Evolutionary conservation across 1,140 invertebrate species (phyloP), one percentile per base, ranked within the genome.

Genomic region (Diorhabda carinulata): DNA sequence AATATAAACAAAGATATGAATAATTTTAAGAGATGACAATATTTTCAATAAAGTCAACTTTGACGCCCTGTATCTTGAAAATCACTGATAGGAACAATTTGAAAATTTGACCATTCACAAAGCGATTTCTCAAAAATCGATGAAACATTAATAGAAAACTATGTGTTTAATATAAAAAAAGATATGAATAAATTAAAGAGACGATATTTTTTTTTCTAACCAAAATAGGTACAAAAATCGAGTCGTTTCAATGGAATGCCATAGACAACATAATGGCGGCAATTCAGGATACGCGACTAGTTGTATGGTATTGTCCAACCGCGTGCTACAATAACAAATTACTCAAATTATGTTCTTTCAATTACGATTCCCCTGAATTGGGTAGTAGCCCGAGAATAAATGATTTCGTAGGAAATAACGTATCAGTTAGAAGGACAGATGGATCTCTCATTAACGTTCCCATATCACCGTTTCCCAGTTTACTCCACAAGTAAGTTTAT

Each of bases 221-320:
- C 25, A 25, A 25, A 25, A 60, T 68, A 91, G 91, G 89, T 71
- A 84, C 86, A 40, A 93, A 95, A 86, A 88, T 95, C 2, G 88
- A 91, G 45, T 89, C 89, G 9, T 86, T 96, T 58, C 84, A 83
- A 70, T 97, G 95, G 93, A 93, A 94, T 75, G 89, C 89, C 64
- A 87, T 89, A 67, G 87, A 90, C 2, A 95, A 95, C 79, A 92
- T 96, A 77, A 81, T 97, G 69, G 91, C 91, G 42, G 91, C 91
- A 2, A 88, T 97, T 68, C 87, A 94, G 72, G 94, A 97, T 74
- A 86, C 89, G 1, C 90, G 87, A 73, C 82, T 97, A 40, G 88
- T 90, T 40, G 87, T 97, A n/a, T 97, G 93, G 91, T 90, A 92
- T 71, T 95, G 91, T 78, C 95, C 95, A 0, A 87, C 86, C 52